Evolutionary conservation across 2,888 invertebrate species (phyloP), one percentile per base, ranked within the genome.

Genomic region (Agrotis ipsilon): DNA sequence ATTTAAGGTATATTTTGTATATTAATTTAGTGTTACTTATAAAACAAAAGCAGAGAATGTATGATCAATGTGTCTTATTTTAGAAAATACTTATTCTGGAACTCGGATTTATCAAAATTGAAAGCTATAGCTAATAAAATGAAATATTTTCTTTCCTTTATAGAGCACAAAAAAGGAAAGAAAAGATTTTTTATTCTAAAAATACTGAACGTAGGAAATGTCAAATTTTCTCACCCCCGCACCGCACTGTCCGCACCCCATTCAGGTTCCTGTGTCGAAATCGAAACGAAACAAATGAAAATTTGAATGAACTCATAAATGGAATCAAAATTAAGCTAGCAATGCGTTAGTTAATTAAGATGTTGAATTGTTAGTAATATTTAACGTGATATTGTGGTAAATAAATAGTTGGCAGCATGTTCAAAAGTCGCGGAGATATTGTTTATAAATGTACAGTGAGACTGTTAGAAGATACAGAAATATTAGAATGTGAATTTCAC

Each of bases 401-500:
- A 72, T 64, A 69, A 68, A 63, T 64, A 75, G 59, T 79, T 80
- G 72, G 67, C 89, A 96, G 89, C 82, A 97, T 97, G 97, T 97
- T 97, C 87, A 96, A 95, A 91, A 97, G 97, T 91, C 97, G 97
- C 96, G 98, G 97, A 95, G 98, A 98, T 96, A 97, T 98, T 95
- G 97, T 97, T 94, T 98, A 97, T 96, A 98, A 98, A 97, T 98
- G 98, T 94, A 98, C 98, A 87, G 98, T 99, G 88, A 97, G 98
- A 89, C 97, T 99, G 83, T 96, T 99, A 89, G 98, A 98, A 95
- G 98, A 99, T 96, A 97, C 98, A 84, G 98, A 99, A 96, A 98
- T 98, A 90, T 96, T 99, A 91, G 98, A 99, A 96, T 98, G 98
- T 94, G 98, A 98, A 97, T 98, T 98, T 97, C 98, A 98, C 86